Base-by-base conservation (phyloP, 2,113 vertebrate genomes). In the Aptenodytes forsteri region DNA sequence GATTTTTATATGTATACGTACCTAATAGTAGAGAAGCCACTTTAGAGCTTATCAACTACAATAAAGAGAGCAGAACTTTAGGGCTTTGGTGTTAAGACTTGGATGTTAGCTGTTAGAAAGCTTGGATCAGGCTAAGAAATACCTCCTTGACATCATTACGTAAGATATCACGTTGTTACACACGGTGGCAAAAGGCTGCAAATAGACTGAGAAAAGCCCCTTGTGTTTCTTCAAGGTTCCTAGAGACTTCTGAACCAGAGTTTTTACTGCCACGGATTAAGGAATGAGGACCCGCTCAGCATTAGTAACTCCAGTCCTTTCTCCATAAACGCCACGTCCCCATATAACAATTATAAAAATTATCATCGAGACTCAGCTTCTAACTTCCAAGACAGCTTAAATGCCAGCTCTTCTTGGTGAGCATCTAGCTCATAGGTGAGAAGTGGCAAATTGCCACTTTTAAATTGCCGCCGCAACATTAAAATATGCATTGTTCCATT, bases 401-500 rank as follows among this genome's bases (percentile, higher is more conserved):
- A 67, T 2, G 11, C 42, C 92, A 65, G 65, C 18, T 87, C 83
- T 46, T 34, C 59, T 34, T 8, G 29, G 8, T n/a, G 8, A 18
- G 54, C 9, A 46, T 30, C 62, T 9, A 9, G 79, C 49, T 66
- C 47, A 10, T 2, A 61, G 87, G 81, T 47, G 62, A 93, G 76
- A 46, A 61, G 73, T 2, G 56, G 38, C 23, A 7, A 30, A 6
- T 0, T 7, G 36, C 17, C 25, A 5, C 85, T 36, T 42, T 16
- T 42, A 42, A 42, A 42, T 42, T 7, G 42, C 42, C 76, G 26
- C n/a, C 1, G 3, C 49, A 6, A 9, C 52, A 9, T 6, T 4
- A 10, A 19, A 5, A 46, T 0, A 6, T 0, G 9, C 8, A 1
- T 7, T 26, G 56, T 7, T 7, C 47, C 5, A 1, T 3, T 5